Conservation (phyloP, 2,888 invertebrate genomes). For the Amorpha juglandis region DNA sequence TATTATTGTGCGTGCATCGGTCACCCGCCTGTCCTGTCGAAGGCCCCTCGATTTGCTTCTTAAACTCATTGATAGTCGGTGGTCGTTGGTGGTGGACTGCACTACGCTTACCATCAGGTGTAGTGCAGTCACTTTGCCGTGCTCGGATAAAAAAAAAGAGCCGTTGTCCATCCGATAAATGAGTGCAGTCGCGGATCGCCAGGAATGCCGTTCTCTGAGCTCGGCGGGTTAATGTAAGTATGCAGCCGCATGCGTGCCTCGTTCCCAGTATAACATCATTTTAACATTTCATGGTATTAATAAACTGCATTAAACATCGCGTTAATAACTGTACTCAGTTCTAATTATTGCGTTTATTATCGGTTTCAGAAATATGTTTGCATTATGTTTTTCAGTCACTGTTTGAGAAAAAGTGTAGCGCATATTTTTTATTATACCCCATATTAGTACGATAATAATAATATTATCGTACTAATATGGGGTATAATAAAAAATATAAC, state of each 20-base stretch:
- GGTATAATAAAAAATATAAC: too few relatives aligned
- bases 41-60: too few relatives aligned
- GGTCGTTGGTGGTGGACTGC: too few relatives aligned
- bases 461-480: too few relatives aligned
- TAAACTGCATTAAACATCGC: conserved; percentile 14
- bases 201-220: conserved; percentile 71
- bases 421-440: background rate
- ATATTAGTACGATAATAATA: too few relatives aligned
- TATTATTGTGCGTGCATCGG: too few relatives aligned
- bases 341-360: background rate
- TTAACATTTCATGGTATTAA: conserved; percentile 21
- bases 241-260: conserved; percentile 51
- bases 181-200: conserved; percentile 52
- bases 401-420: background rate
- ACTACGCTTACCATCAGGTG: too few relatives aligned
- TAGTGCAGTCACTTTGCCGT: too few relatives aligned
- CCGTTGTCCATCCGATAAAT: conserved; percentile 61
- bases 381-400: background rate
- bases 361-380: background rate
- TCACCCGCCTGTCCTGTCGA: too few relatives aligned
- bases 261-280: conserved; percentile 27
- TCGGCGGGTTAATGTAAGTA: conserved; percentile 56
- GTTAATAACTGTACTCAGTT: background rate
- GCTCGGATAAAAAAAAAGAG: too few relatives aligned
- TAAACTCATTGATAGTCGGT: too few relatives aligned